Evolutionary conservation across 1,140 invertebrate genomes (phyloP), one percentile per base, ranked within the genome.

Genomic region (Bombus affinis): DNA sequence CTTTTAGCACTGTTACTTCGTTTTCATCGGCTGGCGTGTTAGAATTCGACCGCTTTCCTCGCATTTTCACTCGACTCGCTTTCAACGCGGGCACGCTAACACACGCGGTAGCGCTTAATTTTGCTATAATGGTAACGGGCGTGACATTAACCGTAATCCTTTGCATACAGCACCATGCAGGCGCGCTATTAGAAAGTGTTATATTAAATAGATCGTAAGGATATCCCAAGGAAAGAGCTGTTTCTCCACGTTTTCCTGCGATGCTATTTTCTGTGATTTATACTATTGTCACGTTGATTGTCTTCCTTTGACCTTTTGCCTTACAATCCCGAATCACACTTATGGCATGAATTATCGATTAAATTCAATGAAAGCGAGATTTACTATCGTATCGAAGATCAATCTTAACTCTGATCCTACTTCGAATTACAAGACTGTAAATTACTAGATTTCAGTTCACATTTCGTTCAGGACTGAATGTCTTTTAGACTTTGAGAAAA

Each of bases 91-190:
- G 18, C 25, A n/a, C 37, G 68, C 68, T 70, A 39, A 70, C 25
- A 6, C 3, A 12, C 68, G 37, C 37, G 35, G 28, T 35, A 66
- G 35, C n/a, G 22, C 39, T 81, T 81, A 59, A 73, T 59, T 81
- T 73, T 25, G 1, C 2, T 62, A 39, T 22, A 28, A 35, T 4
- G 12, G 22, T 62, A 62, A 62, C 53, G n/a, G 28, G 37, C 39
- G 37, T 73, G 68, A 73, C 79, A 62, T 81, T 59, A 81, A 59
- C 66, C 35, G 47, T 57, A 80, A 53, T 80, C 42, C 35, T n/a
- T 15, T 37, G 62, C 25, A 9, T 28, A 22, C 44, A 25, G 4
- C 15, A 42, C 44, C 71, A 18, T 32, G 28, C 25, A 44, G 18
- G 53, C 37, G 66, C 37, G 35, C 35, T 15, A 44, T 72, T 71